Evolutionary conservation across 2,888 invertebrate species (phyloP).

Genomic region (Oscheius sp.): DNA sequence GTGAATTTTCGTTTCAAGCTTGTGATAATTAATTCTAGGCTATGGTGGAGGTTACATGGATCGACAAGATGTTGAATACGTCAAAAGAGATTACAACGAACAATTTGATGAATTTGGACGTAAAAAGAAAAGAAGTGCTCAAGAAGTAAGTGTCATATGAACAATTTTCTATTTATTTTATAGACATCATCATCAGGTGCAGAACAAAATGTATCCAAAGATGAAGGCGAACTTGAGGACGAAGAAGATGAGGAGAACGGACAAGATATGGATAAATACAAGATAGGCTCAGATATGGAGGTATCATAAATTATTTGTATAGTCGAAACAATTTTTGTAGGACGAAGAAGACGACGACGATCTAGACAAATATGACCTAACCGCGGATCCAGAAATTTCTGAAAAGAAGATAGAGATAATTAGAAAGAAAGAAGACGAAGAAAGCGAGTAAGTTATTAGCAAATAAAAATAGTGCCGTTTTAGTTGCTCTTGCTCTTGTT

Average conservation of each 20-base stretch:
- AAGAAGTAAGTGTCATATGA: not conserved
- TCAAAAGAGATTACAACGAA: constrained; percentile 81
- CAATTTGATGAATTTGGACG: constrained; percentile 87
- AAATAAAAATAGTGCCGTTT: constrained; percentile 17
- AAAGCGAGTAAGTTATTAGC: constrained; percentile 51
- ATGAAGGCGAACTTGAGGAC: constrained; percentile 36
- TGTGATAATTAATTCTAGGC: constrained; percentile 72
- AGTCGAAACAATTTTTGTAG: not conserved
- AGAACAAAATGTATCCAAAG: constrained; percentile 1
- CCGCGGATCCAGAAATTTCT: constrained; percentile 64
- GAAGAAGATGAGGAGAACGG: constrained; percentile 45
- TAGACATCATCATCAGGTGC: not conserved
- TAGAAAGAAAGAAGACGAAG: constrained; percentile 36
- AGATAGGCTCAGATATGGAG: constrained; percentile 34
- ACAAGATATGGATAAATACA: constrained; percentile 35
- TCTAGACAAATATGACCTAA: constrained; percentile 67
- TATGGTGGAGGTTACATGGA: constrained; percentile 78
- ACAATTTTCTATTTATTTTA: constrained; percentile 4
- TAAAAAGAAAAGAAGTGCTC: constrained; percentile 57
- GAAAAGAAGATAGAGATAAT: constrained; percentile 44
- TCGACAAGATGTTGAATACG: constrained; percentile 85
- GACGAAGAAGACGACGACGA: constrained; percentile 60
- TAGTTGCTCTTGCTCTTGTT: constrained; percentile 71
- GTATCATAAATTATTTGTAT: not conserved
- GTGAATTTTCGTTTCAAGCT: too few species aligned